A percentile compares a stretch with the other conserved stretches of the same genome.
Conservation (phyloP, 1,140 invertebrate genomes). For the Pogonomyrmex barbatus region DNA sequence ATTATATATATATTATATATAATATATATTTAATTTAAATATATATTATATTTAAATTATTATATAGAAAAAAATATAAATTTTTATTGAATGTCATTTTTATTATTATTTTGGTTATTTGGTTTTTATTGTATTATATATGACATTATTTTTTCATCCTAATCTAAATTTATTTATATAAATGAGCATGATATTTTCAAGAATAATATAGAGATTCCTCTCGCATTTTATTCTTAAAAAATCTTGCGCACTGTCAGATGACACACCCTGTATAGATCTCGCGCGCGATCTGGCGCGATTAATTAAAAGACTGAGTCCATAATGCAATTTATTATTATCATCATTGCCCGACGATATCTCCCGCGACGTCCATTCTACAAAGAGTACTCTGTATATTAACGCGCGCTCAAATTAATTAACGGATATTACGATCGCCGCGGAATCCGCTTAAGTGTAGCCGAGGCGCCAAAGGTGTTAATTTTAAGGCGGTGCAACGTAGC, state of each 20-base stretch:
- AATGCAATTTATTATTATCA: conserved; percentile 51
- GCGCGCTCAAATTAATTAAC: conserved; percentile 56
- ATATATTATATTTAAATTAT: no score
- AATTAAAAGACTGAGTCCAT: conserved; percentile 29
- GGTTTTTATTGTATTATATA: neutral
- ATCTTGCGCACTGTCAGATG: neutral
- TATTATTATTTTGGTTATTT: neutral
- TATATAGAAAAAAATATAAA: no score
- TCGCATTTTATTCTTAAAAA: neutral
- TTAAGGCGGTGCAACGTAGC: conserved; percentile 29
- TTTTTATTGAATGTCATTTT: neutral
- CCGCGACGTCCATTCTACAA: conserved; percentile 23
- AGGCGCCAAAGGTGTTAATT: conserved; percentile 53
- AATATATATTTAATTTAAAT: no score
- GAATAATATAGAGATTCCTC: neutral
- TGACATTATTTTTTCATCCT: neutral
- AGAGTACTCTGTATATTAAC: conserved; percentile 49
- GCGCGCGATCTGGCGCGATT: conserved; percentile 13
- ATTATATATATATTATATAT: no score
- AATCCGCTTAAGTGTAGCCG: conserved; percentile 58
- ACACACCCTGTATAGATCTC: conserved; percentile 14
- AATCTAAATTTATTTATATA: neutral
- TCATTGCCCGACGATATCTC: conserved; percentile 32
- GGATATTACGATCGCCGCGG: conserved; percentile 43
- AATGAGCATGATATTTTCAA: neutral